phyloP scores from a whole-genome alignment of 1,140 invertebrate genomes.

The Geopemphigus sp. region DNA sequence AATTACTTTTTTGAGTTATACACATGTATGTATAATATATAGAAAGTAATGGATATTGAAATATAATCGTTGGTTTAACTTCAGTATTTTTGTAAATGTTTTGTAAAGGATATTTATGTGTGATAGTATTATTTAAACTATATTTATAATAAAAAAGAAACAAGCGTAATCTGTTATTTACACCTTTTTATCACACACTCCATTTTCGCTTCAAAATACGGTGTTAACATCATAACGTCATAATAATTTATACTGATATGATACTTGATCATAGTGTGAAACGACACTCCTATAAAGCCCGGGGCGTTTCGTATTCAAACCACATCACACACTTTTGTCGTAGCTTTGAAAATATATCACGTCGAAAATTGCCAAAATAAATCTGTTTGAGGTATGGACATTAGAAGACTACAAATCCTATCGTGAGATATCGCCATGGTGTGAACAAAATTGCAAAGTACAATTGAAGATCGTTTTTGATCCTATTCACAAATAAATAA shows the following conservation, averaged over 20 bases:
- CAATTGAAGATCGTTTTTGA: no score
- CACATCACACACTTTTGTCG: slow-evolving; percentile 36
- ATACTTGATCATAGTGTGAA: slow-evolving; percentile 29
- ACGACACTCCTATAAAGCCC: slow-evolving; percentile 35
- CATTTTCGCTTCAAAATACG: not conserved
- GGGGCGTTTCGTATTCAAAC: slow-evolving; percentile 30
- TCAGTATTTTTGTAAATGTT: no score
- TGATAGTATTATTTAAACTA: no score
- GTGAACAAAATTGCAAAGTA: not conserved
- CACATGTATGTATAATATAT: no score
- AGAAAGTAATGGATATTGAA: no score
- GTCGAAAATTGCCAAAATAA: slow-evolving; percentile 39
- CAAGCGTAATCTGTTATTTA: not conserved
- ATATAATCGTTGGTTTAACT: no score
- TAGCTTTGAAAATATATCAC: slow-evolving; percentile 35
- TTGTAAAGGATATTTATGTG: no score
- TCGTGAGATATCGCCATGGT: slow-evolving; percentile 4
- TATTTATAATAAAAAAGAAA: no score
- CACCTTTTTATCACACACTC: not conserved
- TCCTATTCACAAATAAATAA: slow-evolving; percentile 17
- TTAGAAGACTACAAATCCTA: slow-evolving; percentile 15
- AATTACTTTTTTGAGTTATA: no score
- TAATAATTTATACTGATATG: slow-evolving; percentile 26
- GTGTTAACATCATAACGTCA: slow-evolving; percentile 23
- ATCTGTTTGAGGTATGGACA: slow-evolving; percentile 24